Percentiles rank a stretch among this genome's conserved stretches.
Conservation (phyloP, 2,888 invertebrate species). For the Cerceris rybyensis region DNA sequence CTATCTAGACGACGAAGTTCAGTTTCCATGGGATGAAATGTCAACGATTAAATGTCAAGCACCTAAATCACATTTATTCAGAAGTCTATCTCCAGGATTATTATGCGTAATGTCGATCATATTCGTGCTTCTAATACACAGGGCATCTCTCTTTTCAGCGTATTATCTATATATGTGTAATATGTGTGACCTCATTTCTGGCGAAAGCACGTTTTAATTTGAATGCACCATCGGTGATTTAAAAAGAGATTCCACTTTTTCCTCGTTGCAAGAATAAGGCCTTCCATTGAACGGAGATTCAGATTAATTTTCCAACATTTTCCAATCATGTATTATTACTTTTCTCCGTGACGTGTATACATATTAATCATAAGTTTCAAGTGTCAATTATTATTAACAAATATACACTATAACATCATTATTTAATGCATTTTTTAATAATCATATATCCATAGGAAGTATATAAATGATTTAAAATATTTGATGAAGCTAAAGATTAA, state of each 20-base stretch:
- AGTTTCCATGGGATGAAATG: constrained; percentile 63
- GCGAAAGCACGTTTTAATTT: constrained; percentile 7
- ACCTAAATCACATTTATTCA: constrained; percentile 15
- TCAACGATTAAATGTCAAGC: constrained; percentile 72
- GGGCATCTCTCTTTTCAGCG: background rate
- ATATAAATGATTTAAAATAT: no score
- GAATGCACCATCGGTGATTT: constrained; percentile 1
- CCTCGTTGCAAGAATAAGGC: background rate
- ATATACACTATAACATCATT: no score
- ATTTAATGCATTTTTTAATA: no score
- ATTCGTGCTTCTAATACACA: constrained; percentile 25
- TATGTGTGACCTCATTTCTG: constrained; percentile 8
- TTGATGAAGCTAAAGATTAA: no score
- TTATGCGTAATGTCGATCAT: constrained; percentile 1
- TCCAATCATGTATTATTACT: background rate
- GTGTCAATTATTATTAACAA: no score
- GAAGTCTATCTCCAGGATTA: constrained; percentile 10
- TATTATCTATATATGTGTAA: background rate
- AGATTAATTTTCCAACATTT: background rate
- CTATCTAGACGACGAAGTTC: constrained; percentile 24
- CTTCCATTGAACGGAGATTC: constrained; percentile 1
- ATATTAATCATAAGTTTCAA: no score
- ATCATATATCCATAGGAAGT: no score
- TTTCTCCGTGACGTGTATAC: background rate
- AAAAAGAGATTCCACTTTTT: background rate